Percentiles rank a stretch among this genome's conserved stretches.
phyloP scores from a whole-genome alignment of 2,113 vertebrate species.

The Chlamydotis undulata region DNA sequence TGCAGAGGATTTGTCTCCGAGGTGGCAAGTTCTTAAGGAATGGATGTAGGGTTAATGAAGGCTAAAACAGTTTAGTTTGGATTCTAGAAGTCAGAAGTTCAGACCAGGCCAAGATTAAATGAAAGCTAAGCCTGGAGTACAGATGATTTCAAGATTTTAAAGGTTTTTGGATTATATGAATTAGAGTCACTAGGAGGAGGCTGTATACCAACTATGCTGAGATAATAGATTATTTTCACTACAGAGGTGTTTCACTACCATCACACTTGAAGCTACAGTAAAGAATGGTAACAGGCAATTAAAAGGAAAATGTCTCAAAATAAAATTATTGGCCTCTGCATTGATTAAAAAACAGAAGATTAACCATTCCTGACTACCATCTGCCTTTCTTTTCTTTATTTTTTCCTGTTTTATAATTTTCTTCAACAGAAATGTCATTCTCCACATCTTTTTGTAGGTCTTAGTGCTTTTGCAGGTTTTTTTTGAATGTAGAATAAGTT shows the following conservation, averaged over 20 bases:
- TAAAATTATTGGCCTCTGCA: neutral
- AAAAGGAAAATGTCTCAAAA: neutral
- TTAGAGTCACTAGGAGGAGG: neutral
- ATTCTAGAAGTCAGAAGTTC: conserved; percentile 33
- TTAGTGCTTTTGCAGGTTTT: neutral
- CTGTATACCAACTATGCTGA: neutral
- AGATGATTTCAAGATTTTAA: conserved; percentile 4
- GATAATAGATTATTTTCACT: neutral
- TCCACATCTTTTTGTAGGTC: neutral
- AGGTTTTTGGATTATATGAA: neutral
- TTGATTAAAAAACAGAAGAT: neutral
- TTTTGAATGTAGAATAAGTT: neutral
- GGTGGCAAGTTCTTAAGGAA: conserved; percentile 30
- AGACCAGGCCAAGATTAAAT: neutral
- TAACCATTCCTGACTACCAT: neutral
- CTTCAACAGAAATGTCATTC: neutral
- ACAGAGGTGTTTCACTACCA: neutral
- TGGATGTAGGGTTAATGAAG: conserved; percentile 15
- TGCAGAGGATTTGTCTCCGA: neutral
- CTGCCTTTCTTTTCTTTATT: neutral
- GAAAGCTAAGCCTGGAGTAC: neutral
- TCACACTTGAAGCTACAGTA: neutral
- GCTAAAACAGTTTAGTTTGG: conserved; percentile 28
- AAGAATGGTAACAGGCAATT: neutral
- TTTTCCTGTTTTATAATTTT: neutral